Evolutionary conservation across 2,797 vertebrate species (phyloP), one percentile per base, ranked within the genome.

Genomic region (Erethizon dorsatum): DNA sequence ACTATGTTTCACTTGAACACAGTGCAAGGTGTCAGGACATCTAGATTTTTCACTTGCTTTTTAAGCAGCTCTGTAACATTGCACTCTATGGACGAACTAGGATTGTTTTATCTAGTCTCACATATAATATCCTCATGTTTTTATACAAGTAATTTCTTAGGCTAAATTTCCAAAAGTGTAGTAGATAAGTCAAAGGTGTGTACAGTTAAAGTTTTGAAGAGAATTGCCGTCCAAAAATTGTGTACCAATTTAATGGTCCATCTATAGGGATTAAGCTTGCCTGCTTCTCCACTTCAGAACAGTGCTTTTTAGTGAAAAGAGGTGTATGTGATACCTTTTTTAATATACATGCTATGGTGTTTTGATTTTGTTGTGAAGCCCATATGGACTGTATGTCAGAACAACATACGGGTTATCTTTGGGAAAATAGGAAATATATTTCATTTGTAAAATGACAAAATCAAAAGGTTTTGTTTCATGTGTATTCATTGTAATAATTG

Each of bases 121-220:
- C 22, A 65, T 71, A 37, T 14, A 28, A 24, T 31, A 37, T 83
- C 50, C 67, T 90, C 24, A 37, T 67, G 65, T 65, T 84, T 65
- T 95, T 87, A 75, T 26, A 26, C 54, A 86, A 93, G 71, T 88
- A 78, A 67, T 82, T 75, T 90, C 50, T 89, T 95, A 88, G 41
- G 61, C 82, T 92, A 41, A 88, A 85, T 84, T 94, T 96, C 63
- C 47, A 71, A 41, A 95, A 96, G 69, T 89, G 77, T 54, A 88
- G 33, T 56, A 90, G 20, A 52, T 79, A 73, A 59, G 57, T 93
- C 61, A 91, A 90, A 28, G n/a, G n/a, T 91, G 14, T 73, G 7
- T 83, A 83, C 31, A 85, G 67, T 95, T 89, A 83, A 86, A 86
- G 47, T 69, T 79, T 77, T 92, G 50, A 50, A 95, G 22, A 90